These are phyloP conservation scores for Caenorhabditis sp. DNA, from an alignment of 2,888 invertebrate species.

Conservation along the genomic window DNA sequence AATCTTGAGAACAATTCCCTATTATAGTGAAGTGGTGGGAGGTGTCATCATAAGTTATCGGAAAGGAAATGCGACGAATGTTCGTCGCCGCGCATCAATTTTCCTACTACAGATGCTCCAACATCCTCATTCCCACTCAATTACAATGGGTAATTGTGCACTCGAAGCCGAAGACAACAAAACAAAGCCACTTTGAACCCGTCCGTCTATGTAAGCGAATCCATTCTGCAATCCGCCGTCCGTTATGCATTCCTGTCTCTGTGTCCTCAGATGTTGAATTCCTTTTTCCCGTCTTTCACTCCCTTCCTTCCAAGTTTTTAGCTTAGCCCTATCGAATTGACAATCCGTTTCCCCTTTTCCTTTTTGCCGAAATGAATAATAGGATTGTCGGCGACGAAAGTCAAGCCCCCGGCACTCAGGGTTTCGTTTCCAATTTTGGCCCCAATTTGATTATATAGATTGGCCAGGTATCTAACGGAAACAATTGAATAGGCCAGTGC, in stretches of 20 bases:
- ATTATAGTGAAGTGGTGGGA: slow-evolving; percentile 60
- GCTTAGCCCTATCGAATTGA: neutral
- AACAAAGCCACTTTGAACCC: slow-evolving; percentile 75
- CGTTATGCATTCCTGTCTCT: slow-evolving; percentile 58
- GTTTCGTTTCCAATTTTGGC: slow-evolving; percentile 43
- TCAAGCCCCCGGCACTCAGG: slow-evolving; percentile 29
- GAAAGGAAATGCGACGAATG: slow-evolving; percentile 53
- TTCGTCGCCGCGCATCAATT: slow-evolving; percentile 31
- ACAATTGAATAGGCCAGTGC: slow-evolving; percentile 55
- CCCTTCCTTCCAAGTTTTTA: slow-evolving; percentile 2
- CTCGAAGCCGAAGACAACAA: slow-evolving; percentile 65
- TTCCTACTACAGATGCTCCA: slow-evolving; percentile 58
- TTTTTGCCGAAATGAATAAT: slow-evolving; percentile 3
- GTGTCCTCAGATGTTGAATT: slow-evolving; percentile 26
- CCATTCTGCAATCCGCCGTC: slow-evolving; percentile 50
- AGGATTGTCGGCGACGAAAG: slow-evolving; percentile 19
- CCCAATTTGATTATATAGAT: slow-evolving; percentile 47
- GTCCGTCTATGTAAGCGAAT: slow-evolving; percentile 56
- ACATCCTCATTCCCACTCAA: slow-evolving; percentile 70
- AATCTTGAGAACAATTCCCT: slow-evolving; percentile 60
- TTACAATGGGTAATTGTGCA: slow-evolving; percentile 78
- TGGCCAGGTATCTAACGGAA: slow-evolving; percentile 51
- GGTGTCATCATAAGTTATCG: slow-evolving; percentile 61
- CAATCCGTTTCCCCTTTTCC: slow-evolving; percentile 5
- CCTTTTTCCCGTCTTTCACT: neutral